phyloP scores from a whole-genome alignment of 92 coral and sea anemone genomes.

The Metridium senile region DNA sequence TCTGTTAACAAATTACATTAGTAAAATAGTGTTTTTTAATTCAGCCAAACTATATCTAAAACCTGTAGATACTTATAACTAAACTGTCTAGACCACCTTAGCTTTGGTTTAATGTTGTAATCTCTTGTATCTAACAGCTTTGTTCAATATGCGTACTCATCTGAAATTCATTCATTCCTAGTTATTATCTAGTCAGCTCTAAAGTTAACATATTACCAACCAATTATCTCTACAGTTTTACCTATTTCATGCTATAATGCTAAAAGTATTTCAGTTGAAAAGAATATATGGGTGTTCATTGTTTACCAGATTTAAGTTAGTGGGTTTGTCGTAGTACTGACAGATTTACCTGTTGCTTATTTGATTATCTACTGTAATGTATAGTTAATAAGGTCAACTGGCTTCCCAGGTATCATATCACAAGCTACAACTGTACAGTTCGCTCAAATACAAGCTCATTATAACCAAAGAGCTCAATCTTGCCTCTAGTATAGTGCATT shows the following conservation, averaged over 20 bases:
- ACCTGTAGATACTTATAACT: background rate
- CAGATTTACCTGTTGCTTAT: conserved; percentile 5
- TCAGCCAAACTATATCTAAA: background rate
- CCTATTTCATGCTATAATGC: no score
- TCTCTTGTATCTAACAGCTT: background rate
- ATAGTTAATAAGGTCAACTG: background rate
- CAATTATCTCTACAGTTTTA: no score
- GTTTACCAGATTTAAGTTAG: background rate
- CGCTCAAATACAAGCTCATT: background rate
- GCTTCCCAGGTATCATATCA: background rate
- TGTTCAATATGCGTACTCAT: no score
- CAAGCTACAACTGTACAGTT: background rate
- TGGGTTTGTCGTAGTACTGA: background rate
- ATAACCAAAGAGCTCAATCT: no score
- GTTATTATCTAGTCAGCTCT: no score
- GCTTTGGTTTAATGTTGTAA: background rate
- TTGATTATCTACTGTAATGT: conserved; percentile 15
- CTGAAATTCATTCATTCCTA: no score
- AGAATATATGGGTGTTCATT: background rate
- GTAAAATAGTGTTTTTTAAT: no score
- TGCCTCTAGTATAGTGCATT: no score
- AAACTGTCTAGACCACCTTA: background rate
- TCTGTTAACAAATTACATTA: background rate
- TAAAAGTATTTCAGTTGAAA: background rate
- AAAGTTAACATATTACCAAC: no score